Evolutionary conservation across 1,140 invertebrate genomes (phyloP).

Genomic region (Euschistus heros): DNA sequence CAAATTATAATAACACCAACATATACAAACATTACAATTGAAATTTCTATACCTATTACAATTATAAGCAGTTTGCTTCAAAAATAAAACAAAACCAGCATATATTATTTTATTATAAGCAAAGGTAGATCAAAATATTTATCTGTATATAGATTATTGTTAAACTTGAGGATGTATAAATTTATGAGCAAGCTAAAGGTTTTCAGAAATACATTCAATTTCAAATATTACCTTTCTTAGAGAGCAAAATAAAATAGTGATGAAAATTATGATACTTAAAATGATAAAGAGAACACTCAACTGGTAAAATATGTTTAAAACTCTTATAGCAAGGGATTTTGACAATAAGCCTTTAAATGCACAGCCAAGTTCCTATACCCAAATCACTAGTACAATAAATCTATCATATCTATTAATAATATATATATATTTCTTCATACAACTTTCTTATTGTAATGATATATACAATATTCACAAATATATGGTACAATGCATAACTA

Average conservation of each 20-base stretch:
- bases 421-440: slow-evolving; percentile 16
- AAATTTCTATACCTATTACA: no score
- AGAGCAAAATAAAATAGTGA: neutral
- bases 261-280: slow-evolving; percentile 1
- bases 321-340: slow-evolving; percentile 5
- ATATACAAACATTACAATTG: no score
- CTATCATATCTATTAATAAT: neutral
- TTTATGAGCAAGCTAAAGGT: no score
- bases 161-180: no score
- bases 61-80: no score
- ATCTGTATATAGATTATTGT: no score
- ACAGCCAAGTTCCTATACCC: slow-evolving; percentile 25
- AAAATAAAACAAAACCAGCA: no score
- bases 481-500: slow-evolving; percentile 9
- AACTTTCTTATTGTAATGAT: slow-evolving; percentile 8
- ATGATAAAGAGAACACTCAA: neutral
- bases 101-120: no score
- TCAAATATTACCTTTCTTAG: neutral
- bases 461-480: neutral
- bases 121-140: no score
- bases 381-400: slow-evolving; percentile 10
- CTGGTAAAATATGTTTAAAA: neutral
- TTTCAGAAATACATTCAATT: no score
- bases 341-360: slow-evolving; percentile 22
- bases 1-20: no score